Evolutionary conservation across 2,113 vertebrate species (phyloP).

Genomic region (Noctilio leporinus): DNA sequence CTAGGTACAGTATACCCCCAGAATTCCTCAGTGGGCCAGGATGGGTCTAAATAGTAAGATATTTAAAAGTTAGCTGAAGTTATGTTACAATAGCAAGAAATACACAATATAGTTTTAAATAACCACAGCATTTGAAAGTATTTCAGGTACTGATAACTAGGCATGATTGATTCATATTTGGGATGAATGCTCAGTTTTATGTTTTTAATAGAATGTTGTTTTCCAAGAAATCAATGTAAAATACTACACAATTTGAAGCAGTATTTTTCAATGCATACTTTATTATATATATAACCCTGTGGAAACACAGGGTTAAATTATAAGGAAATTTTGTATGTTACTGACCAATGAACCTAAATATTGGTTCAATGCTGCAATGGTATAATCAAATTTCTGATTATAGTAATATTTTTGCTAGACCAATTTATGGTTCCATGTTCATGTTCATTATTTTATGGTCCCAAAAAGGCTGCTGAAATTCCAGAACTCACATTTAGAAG

Average conservation of each 20-base stretch:
- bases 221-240: slow-evolving; percentile 15
- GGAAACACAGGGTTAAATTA: not conserved
- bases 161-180: not conserved
- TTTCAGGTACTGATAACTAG: not conserved
- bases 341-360: not conserved
- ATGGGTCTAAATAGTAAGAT: not conserved
- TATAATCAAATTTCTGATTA: not conserved
- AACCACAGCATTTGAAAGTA: not conserved
- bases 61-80: not conserved
- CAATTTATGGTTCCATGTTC: not conserved
- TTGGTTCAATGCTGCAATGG: not conserved
- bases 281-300: not conserved
- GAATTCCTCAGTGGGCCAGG: not conserved
- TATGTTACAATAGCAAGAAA: not conserved
- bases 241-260: not conserved
- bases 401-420: not conserved
- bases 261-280: not conserved
- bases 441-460: not conserved
- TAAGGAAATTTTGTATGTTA: not conserved
- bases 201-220: not conserved
- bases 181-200: not conserved
- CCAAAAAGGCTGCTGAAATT: not conserved
- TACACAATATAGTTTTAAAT: not conserved
- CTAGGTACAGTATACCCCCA: not conserved
- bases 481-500: not conserved